phyloP scores from a whole-genome alignment of 2,113 vertebrate species.

The Vireo altiloquus region DNA sequence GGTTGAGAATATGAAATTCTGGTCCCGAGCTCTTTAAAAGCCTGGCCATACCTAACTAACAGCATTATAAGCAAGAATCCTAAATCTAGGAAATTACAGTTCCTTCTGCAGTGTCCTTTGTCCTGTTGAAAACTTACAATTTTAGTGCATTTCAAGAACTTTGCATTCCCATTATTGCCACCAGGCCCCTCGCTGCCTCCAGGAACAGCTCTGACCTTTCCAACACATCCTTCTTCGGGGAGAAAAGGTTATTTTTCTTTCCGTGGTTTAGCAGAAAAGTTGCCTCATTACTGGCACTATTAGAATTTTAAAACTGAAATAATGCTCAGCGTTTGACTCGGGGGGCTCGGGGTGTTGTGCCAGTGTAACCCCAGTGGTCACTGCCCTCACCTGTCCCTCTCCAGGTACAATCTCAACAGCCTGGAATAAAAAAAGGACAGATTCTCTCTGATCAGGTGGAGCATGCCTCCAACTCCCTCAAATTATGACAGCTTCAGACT shows the following conservation, averaged over 20 bases:
- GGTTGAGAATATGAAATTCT: slow-evolving; percentile 43
- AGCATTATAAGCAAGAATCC: background rate
- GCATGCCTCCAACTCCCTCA: fast-evolving
- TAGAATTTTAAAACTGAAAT: background rate
- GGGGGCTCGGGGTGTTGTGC: background rate
- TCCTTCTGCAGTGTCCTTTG: background rate
- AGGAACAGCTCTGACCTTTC: slow-evolving; percentile 23
- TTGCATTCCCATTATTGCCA: background rate
- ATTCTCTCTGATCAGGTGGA: background rate
- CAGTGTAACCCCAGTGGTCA: background rate
- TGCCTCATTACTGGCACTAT: background rate
- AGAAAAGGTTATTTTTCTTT: background rate
- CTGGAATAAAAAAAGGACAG: fast-evolving
- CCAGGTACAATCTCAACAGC: fast-evolving
- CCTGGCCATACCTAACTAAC: background rate
- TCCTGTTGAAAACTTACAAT: background rate
- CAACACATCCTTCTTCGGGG: background rate
- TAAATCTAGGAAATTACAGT: background rate
- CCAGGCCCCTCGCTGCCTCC: background rate
- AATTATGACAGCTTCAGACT: background rate
- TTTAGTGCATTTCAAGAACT: background rate
- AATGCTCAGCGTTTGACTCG: background rate
- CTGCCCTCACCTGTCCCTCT: background rate
- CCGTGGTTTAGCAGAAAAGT: background rate
- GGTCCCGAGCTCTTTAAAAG: background rate